Evolutionary conservation across 2,888 invertebrate genomes (phyloP), one percentile per base, ranked within the genome.

Genomic region (Hipparchia semele): DNA sequence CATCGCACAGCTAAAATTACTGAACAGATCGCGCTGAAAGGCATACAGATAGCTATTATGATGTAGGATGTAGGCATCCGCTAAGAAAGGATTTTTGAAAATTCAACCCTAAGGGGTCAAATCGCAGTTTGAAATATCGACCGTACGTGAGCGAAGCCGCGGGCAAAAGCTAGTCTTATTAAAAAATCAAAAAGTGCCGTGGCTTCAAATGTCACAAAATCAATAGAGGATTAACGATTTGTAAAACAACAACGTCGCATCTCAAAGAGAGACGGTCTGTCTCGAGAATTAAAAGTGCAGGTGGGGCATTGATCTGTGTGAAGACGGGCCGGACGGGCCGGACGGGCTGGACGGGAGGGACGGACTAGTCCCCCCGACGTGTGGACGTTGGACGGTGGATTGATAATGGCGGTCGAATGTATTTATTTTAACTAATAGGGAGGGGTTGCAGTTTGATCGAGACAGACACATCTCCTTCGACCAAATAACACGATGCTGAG

Each of bases 221-320:
- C 59, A 59, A 59, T 59, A 59, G 1, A 33, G 10, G 33, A 5
- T 4, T 4, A 59, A 33, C 5, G 33, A 10, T 59, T 59, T 59
- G 33, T 59, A 59, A 33, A 59, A 59, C 59, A 54, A 54, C 53
- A 59, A 59, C 33, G 59, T 59, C 13, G 33, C 33, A 59, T 7
- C 33, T 59, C 33, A 39, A 23, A 59, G 59, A 39, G 9, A 59
- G 59, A 33, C 33, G 10, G 59, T 33, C 79, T 80, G 76, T 78
- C 77, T 82, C 84, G 84, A 83, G 89, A 90, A 88, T 91, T 92
- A 94, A 93, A 94, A 93, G 88, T 92, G 90, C 92, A 94, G 92
- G 93, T 94, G 91, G 90, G 87, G 87, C 90, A 90, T 92, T 93
- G 94, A 92, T 93, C 93, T 91, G 91, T 65, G 10, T 65, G 65